Conservation (phyloP, 2,797 vertebrate species). For the Falco naumanni region DNA sequence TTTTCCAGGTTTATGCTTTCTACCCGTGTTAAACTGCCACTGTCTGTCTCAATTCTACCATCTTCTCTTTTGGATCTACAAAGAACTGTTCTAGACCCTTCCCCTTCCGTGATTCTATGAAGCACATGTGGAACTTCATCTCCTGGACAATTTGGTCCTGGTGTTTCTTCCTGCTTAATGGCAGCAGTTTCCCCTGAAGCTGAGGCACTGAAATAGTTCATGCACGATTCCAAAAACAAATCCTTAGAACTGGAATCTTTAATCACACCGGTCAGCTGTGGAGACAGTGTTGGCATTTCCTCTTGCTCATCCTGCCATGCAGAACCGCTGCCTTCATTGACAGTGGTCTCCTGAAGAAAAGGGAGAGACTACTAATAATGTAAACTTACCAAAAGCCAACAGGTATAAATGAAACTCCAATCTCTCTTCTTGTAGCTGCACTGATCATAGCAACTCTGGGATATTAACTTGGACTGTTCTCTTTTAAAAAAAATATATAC, state of each 20-base stretch:
- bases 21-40: not conserved
- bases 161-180: not conserved
- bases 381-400: not conserved
- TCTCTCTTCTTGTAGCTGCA: not conserved
- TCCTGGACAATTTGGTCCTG: not conserved
- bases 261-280: constrained; percentile 12
- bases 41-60: not conserved
- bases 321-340: constrained; percentile 8
- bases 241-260: constrained; percentile 32
- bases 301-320: constrained; percentile 10
- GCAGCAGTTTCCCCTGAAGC: not conserved
- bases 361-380: not conserved
- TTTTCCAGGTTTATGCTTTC: not conserved
- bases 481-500: not conserved
- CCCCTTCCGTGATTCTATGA: not conserved
- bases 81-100: not conserved
- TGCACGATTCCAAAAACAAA: constrained; percentile 32
- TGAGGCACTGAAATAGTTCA: constrained; percentile 61
- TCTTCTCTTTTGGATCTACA: not conserved
- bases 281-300: constrained; percentile 74
- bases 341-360: constrained; percentile 60
- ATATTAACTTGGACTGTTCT: not conserved
- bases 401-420: not conserved
- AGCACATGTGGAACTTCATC: not conserved
- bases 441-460: not conserved